A percentile compares a stretch with the other conserved stretches of the same genome.
Conservation (phyloP, 2,888 invertebrate genomes). For the Orchesella flavescens region DNA sequence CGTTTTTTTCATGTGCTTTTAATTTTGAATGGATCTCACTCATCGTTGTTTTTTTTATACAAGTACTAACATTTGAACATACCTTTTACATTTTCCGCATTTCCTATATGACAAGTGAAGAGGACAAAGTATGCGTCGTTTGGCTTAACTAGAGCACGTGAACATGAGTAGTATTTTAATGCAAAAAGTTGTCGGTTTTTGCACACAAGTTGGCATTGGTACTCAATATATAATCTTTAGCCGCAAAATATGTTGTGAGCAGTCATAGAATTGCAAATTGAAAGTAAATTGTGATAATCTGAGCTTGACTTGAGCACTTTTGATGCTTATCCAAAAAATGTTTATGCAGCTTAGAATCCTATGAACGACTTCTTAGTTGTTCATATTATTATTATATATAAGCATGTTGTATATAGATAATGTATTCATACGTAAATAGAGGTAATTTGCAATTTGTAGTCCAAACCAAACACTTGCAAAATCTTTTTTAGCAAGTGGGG, state of each 20-base stretch:
- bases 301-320: too few species aligned
- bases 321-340: too few species aligned
- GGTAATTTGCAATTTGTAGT: not conserved
- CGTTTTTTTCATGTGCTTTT: too few species aligned
- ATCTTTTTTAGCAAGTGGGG: not conserved
- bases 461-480: too few species aligned
- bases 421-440: not conserved
- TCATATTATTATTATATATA: too few species aligned
- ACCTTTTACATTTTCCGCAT: slow-evolving; percentile 16
- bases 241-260: not conserved
- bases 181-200: not conserved
- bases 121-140: not conserved
- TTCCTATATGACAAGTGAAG: slow-evolving; percentile 12
- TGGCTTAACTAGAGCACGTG: not conserved
- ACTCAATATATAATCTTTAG: not conserved
- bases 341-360: too few species aligned
- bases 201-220: not conserved
- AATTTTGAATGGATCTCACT: too few species aligned
- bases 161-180: slow-evolving; percentile 2
- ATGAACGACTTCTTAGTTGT: too few species aligned
- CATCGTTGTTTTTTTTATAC: not conserved
- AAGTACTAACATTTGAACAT: too few species aligned
- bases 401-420: not conserved
- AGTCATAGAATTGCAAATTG: slow-evolving; percentile 19
- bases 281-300: slow-evolving; percentile 19